Conservation (phyloP, 2,797 vertebrate genomes). For the Leuciscus waleckii region DNA sequence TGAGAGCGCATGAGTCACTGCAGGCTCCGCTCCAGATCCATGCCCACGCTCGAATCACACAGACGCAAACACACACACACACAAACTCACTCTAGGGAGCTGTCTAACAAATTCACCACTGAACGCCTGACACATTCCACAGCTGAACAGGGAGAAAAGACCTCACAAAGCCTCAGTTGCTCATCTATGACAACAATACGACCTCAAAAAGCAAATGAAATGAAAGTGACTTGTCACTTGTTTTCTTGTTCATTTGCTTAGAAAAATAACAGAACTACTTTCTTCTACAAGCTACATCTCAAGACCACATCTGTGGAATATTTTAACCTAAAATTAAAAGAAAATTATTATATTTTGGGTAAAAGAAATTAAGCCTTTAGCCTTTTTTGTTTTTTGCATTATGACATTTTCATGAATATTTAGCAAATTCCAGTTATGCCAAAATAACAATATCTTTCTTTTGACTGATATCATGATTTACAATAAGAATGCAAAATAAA, state of each 20-base stretch:
- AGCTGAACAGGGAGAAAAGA: conserved; percentile 1
- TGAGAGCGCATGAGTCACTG: conserved; percentile 25
- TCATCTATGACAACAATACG: neutral
- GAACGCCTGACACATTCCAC: conserved; percentile 27
- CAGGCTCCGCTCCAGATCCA: conserved; percentile 25
- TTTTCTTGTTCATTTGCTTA: neutral
- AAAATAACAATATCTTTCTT: neutral
- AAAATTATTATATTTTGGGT: neutral
- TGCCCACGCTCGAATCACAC: conserved; percentile 16
- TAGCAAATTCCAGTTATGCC: neutral
- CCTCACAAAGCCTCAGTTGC: neutral
- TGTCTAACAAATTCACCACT: conserved; percentile 35
- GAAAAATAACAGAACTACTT: neutral
- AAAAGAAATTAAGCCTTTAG: neutral
- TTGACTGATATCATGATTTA: neutral
- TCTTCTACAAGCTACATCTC: neutral
- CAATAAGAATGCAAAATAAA: neutral
- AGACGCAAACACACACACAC: neutral
- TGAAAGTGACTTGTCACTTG: neutral
- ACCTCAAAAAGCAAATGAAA: no score
- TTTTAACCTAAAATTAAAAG: neutral
- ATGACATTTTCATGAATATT: neutral
- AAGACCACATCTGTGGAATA: neutral
- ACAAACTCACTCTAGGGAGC: conserved; percentile 3
- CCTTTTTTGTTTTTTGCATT: neutral